A percentile compares a stretch with the other conserved stretches of the same genome.
Evolutionary conservation across 1,140 invertebrate genomes (phyloP).

Genomic region (Bathynomus jamesi): DNA sequence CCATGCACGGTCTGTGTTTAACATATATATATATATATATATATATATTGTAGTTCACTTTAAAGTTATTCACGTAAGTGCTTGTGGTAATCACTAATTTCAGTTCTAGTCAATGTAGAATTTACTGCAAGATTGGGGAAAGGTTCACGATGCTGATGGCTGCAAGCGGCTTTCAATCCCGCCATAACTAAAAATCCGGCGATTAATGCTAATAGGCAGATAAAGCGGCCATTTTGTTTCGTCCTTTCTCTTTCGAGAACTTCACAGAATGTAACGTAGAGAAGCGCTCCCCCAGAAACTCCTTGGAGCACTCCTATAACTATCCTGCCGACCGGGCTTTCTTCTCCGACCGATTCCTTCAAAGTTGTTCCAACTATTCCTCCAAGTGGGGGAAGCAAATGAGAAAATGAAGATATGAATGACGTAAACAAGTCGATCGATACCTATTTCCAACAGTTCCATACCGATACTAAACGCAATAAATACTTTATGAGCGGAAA

Average conservation of each 20-base stretch:
- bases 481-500: constrained; percentile 61
- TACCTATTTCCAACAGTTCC: constrained; percentile 42
- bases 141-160: too few species aligned
- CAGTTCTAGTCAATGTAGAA: too few species aligned
- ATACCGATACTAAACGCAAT: constrained; percentile 52
- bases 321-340: constrained; percentile 4
- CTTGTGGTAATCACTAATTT: too few species aligned
- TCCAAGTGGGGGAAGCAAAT: constrained; percentile 21
- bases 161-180: not conserved
- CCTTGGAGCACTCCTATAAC: constrained; percentile 60
- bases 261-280: constrained; percentile 86
- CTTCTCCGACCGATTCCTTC: not conserved
- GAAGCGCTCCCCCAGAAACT: constrained; percentile 73
- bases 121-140: too few species aligned
- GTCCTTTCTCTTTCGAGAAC: constrained; percentile 65
- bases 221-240: constrained; percentile 55
- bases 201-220: constrained; percentile 61
- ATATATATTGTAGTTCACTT: too few species aligned
- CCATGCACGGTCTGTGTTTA: too few species aligned
- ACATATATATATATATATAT: too few species aligned
- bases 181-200: constrained; percentile 66
- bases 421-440: constrained; percentile 25
- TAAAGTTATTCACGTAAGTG: too few species aligned
- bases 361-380: constrained; percentile 15
- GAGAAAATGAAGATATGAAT: constrained; percentile 22